A percentile compares a stretch with the other conserved stretches of the same genome.
phyloP scores from a whole-genome alignment of 1,140 invertebrate genomes.

The Gryon sp. region DNA sequence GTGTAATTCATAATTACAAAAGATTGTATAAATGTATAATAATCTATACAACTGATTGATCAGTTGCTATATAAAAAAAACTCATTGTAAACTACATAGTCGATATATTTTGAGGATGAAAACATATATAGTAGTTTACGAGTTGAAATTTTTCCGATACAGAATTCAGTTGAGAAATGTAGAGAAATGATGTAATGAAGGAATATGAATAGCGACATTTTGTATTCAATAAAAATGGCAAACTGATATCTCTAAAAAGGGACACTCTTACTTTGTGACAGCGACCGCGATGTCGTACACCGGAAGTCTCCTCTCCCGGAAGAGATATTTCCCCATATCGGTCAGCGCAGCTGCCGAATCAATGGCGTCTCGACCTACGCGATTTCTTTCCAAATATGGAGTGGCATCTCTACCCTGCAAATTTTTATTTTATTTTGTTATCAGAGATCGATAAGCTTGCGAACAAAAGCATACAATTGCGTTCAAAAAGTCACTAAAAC shows the following conservation, averaged over 20 bases:
- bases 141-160: constrained; percentile 5
- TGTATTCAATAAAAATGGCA: constrained; percentile 35
- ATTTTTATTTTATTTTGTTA: constrained; percentile 24
- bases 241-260: constrained; percentile 42
- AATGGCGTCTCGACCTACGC: constrained; percentile 94
- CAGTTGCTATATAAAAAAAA: too few species aligned
- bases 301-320: constrained; percentile 93
- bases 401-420: constrained; percentile 94
- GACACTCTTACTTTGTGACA: constrained; percentile 92
- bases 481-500: constrained; percentile 8
- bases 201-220: constrained; percentile 26
- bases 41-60: too few species aligned
- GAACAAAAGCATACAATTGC: constrained; percentile 20
- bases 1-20: too few species aligned
- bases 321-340: constrained; percentile 98
- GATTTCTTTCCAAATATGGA: constrained; percentile 95
- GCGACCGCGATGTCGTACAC: constrained; percentile 97
- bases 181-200: constrained; percentile 36
- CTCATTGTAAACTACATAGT: too few species aligned
- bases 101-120: background rate
- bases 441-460: constrained; percentile 1
- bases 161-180: constrained; percentile 15
- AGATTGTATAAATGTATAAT: too few species aligned
- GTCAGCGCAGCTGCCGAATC: constrained; percentile 96
- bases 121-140: background rate